Base-by-base conservation (phyloP, 1,140 invertebrate species). In the Trypoxylus dichotomus region DNA sequence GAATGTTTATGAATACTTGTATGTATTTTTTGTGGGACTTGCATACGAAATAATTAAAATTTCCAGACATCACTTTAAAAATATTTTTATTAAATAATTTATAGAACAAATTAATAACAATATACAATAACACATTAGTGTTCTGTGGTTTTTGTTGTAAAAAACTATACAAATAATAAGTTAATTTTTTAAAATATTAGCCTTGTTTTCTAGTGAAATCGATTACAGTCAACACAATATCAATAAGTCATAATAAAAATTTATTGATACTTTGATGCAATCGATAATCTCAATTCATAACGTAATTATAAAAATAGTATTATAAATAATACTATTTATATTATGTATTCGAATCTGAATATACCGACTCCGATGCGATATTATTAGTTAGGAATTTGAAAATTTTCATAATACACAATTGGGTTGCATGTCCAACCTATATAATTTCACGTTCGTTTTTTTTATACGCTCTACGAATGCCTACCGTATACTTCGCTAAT, bases 51-150 rank as follows among this genome's bases (percentile, higher is more conserved):
- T 37, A 8, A 37, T 37, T 47, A 54, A 54, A 6, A 54, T 54
- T 15, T 54, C 2, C 15, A 54, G 19, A n/a, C 2, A 54, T 54
- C 7, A 6, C 15, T 54, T 68, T 29, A 68, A 29, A 68, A 68
- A 68, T 68, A 29, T 27, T 68, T 68, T 68, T 68, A 68, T 68
- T 68, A 68, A 68, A 68, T 68, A 68, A 68, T 10, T 68, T 68
- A 68, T 68, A 68, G 60, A 29, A 68, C 60, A 68, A 68, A 37
- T 0, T 25, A 68, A 29, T 68, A 68, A 29, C 24, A 27, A 68
- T 27, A 68, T 68, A 68, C n/a, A 68, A 27, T 68, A 68, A 68
- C 60, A 68, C 60, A 19, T 24, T 8, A 68, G 60, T 29, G 60
- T 68, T 24, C 27, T 68, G 24, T 13, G 24, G 21, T 68, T 68